Conservation (phyloP, 2,113 vertebrate species). For the Hylia prasina region DNA sequence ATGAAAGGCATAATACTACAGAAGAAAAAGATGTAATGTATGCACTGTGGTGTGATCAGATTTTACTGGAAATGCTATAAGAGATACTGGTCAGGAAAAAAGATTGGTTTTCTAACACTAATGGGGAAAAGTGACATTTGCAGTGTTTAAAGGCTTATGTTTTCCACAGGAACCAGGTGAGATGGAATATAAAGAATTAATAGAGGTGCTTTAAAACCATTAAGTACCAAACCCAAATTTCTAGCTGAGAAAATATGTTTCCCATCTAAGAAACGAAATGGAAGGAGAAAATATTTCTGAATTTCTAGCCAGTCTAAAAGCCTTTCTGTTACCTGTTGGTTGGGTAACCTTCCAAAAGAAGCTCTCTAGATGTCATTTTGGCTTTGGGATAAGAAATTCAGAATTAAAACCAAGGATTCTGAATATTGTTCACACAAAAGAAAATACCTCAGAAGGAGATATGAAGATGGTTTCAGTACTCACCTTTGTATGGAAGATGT, state of each 20-base stretch:
- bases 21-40: neutral
- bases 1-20: neutral
- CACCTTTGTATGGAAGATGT: neutral
- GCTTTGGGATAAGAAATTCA: slow-evolving; percentile 49
- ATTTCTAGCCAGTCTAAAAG: slow-evolving; percentile 67
- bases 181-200: slow-evolving; percentile 73
- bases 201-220: slow-evolving; percentile 66
- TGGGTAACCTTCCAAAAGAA: slow-evolving; percentile 56
- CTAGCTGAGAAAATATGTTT: slow-evolving; percentile 64
- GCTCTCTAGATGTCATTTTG: slow-evolving; percentile 46
- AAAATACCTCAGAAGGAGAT: neutral
- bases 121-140: slow-evolving; percentile 59
- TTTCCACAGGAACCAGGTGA: slow-evolving; percentile 74
- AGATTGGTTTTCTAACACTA: slow-evolving; percentile 25
- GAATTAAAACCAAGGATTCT: slow-evolving; percentile 41
- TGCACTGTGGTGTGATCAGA: neutral
- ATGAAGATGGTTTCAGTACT: slow-evolving; percentile 20
- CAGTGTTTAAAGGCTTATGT: slow-evolving; percentile 75
- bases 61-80: slow-evolving; percentile 10
- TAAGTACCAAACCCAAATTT: slow-evolving; percentile 60
- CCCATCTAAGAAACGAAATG: slow-evolving; percentile 64
- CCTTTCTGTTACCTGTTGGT: slow-evolving; percentile 41
- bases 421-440: neutral
- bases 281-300: slow-evolving; percentile 65
- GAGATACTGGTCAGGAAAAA: neutral